A percentile compares a stretch with the other conserved stretches of the same genome.
Evolutionary conservation across 2,888 invertebrate species (phyloP).

Genomic region (Chymomyza amoena): DNA sequence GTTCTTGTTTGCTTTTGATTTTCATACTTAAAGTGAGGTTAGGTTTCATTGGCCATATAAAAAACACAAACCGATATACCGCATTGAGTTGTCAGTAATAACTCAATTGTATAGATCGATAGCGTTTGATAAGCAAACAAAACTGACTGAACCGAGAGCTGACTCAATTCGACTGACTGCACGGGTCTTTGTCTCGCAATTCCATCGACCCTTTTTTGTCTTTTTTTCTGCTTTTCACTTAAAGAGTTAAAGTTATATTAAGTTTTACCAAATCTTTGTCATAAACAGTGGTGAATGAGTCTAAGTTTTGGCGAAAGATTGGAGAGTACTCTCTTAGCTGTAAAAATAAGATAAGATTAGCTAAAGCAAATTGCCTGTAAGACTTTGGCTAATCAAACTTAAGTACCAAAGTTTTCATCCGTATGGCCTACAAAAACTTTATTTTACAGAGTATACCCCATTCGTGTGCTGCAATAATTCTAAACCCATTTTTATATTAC

Average conservation of each 20-base stretch:
- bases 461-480: too few relatives aligned
- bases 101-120: constrained; percentile 63
- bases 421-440: too few relatives aligned
- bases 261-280: too few relatives aligned
- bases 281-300: too few relatives aligned
- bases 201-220: neutral
- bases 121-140: constrained; percentile 49
- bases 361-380: too few relatives aligned
- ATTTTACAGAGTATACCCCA: too few relatives aligned
- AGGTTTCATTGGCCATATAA: constrained; percentile 19
- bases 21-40: constrained; percentile 44
- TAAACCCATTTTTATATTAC: neutral
- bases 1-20: constrained; percentile 61
- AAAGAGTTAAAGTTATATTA: too few relatives aligned
- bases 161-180: neutral
- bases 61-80: constrained; percentile 35
- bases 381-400: too few relatives aligned
- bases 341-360: too few relatives aligned
- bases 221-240: neutral
- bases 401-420: too few relatives aligned
- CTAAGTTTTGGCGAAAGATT: too few relatives aligned
- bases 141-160: constrained; percentile 10
- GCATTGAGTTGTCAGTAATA: constrained; percentile 64
- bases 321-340: too few relatives aligned
- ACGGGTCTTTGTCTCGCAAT: neutral